Evolutionary conservation across 2,113 vertebrate genomes (phyloP), one percentile per base, ranked within the genome.

Genomic region (Ophthalmotilapia sp.): DNA sequence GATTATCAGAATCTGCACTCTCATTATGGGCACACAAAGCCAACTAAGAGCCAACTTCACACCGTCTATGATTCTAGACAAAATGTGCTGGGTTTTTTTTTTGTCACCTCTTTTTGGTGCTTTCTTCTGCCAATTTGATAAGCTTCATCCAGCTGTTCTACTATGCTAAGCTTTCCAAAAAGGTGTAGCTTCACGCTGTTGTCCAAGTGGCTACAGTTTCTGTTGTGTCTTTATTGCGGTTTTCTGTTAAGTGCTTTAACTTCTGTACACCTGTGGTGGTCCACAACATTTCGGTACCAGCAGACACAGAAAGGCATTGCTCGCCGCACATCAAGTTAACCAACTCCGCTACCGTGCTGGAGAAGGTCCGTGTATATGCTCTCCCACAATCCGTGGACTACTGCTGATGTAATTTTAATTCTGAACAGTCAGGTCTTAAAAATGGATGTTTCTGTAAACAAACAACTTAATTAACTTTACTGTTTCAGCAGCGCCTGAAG

Each of bases 21-120:
- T 36, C 2, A n/a, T 19, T 9, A 36, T 62, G 31, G 58, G 2
- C 17, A n/a, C 31, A n/a, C 58, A 36, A 62, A 62, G 6, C 2
- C 31, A 36, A 12, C 17, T 62, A 19, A 4, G 17, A 62, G 0
- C 58, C 58, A 19, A 36, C 58, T 17, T 60, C 26, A 60, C 14
- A 60, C 8, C 5, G 5, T 31, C 56, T 31, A 60, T 31, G 29
- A 62, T 4, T 62, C 9, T 62, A 62, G 58, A 7, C 29, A 62
- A 36, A 62, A 62, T 11, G 15, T 62, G 15, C 31, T 36, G 15
- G 4, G 19, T 0, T 0, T 3, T 2, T 56, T 13, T 14, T 58
- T 58, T 33, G 58, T 62, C 58, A 62, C 9, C 58, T 19, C 29
- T 6, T 33, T 62, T 33, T 62, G 5, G 58, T 62, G 29, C 15